A percentile compares a stretch with the other conserved stretches of the same genome.
These are phyloP conservation scores for Physocephala rufipes DNA, from an alignment of 2,888 invertebrate genomes.

Conservation along the genomic window DNA sequence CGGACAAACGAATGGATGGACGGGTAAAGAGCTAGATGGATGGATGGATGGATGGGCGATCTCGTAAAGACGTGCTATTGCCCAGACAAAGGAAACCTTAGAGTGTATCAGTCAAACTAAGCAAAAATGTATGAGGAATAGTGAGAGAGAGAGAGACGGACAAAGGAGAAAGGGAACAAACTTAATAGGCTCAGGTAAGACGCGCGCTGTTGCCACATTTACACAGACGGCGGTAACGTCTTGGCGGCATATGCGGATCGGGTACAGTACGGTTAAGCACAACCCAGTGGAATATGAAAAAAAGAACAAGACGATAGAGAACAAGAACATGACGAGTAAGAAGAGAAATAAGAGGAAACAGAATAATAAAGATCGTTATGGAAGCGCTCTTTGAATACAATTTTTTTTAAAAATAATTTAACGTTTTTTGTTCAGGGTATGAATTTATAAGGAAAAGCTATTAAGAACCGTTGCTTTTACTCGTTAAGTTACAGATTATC, in stretches of 20 bases:
- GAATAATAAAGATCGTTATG: too few relatives aligned
- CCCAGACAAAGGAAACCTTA: constrained; percentile 12
- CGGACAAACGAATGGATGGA: too few relatives aligned
- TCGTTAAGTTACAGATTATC: too few relatives aligned
- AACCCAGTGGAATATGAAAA: background rate
- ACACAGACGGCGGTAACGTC: background rate
- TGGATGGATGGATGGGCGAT: background rate
- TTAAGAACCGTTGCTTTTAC: too few relatives aligned
- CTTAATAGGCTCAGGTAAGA: background rate
- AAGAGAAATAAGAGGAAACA: too few relatives aligned
- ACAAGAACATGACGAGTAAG: too few relatives aligned
- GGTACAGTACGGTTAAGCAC: background rate
- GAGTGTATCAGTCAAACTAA: background rate
- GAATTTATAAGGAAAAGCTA: too few relatives aligned
- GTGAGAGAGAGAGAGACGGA: background rate
- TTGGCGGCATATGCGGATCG: background rate
- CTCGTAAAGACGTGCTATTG: background rate
- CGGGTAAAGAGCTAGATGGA: too few relatives aligned
- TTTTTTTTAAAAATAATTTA: background rate
- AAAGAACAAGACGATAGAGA: too few relatives aligned
- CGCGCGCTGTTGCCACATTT: constrained; percentile 31
- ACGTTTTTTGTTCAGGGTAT: too few relatives aligned
- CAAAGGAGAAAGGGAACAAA: background rate
- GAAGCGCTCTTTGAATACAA: background rate
- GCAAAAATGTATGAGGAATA: background rate